Evolutionary conservation across 2,888 invertebrate genomes (phyloP).

Genomic region (Synergus laeviventris): DNA sequence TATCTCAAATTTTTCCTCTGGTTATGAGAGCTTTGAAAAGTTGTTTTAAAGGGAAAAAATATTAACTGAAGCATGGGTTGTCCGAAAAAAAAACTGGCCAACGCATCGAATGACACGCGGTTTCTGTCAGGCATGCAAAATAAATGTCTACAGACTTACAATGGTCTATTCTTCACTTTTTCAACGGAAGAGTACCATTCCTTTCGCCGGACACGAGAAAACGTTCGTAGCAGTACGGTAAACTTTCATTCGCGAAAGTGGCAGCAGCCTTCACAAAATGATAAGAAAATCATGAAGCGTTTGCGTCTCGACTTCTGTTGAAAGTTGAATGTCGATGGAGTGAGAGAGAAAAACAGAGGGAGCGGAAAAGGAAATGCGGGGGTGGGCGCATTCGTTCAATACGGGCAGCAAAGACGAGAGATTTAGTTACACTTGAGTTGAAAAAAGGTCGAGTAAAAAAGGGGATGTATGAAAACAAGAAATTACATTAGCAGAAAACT

Average conservation of each 20-base stretch:
- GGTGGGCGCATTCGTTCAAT: conserved; percentile 43
- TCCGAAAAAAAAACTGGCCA: conserved; percentile 13
- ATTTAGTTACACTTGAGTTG: conserved; percentile 40
- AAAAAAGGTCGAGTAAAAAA: conserved; percentile 32
- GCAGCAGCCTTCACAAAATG: conserved; percentile 50
- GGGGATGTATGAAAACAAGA: conserved; percentile 40
- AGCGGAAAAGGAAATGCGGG: conserved; percentile 27
- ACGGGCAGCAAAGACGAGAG: conserved; percentile 37
- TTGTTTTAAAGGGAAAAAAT: neutral
- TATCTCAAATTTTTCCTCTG: neutral
- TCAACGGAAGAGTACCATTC: neutral
- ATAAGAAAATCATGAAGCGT: conserved; percentile 54
- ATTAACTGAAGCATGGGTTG: neutral
- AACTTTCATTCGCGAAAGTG: conserved; percentile 42
- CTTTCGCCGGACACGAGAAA: conserved; percentile 30
- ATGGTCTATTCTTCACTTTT: conserved; percentile 36
- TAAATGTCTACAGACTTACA: conserved; percentile 25
- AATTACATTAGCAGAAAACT: conserved; percentile 40
- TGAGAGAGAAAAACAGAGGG: conserved; percentile 42
- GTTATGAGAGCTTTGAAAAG: neutral
- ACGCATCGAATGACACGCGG: neutral
- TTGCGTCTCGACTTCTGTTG: conserved; percentile 52
- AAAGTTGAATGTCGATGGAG: conserved; percentile 55
- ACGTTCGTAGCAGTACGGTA: conserved; percentile 13
- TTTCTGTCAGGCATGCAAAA: conserved; percentile 15